phyloP scores from a whole-genome alignment of 2,113 vertebrate genomes.

The Piaya cayana region DNA sequence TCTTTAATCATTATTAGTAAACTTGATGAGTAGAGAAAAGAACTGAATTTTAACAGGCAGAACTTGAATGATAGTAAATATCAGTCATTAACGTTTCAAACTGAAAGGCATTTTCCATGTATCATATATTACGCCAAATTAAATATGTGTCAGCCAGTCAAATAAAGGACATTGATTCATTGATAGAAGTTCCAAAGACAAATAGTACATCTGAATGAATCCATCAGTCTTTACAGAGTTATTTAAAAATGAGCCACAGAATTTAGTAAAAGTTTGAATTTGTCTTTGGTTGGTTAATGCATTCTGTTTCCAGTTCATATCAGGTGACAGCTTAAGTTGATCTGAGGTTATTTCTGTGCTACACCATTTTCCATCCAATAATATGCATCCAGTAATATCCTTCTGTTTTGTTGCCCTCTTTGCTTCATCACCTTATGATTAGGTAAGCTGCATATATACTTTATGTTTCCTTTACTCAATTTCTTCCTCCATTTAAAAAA shows the following conservation, averaged over 20 bases:
- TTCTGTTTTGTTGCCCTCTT: neutral
- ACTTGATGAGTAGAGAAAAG: slow-evolving; percentile 45
- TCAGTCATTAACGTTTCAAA: slow-evolving; percentile 40
- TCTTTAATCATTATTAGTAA: slow-evolving; percentile 65
- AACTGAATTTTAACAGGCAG: neutral
- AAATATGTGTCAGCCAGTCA: slow-evolving; percentile 27
- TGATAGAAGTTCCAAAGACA: slow-evolving; percentile 40
- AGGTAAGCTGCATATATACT: neutral
- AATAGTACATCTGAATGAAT: slow-evolving; percentile 30
- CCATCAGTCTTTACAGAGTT: slow-evolving; percentile 23
- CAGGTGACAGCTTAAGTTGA: neutral
- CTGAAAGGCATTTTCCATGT: slow-evolving; percentile 40
- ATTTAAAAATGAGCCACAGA: slow-evolving; percentile 2
- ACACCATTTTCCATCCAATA: neutral
- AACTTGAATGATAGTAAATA: slow-evolving; percentile 28
- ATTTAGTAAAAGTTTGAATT: neutral
- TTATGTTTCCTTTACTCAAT: neutral
- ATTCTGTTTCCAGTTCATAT: neutral
- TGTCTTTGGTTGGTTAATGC: neutral
- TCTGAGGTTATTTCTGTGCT: neutral
- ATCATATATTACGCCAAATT: slow-evolving; percentile 54
- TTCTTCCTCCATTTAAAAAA: neutral
- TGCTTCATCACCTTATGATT: neutral
- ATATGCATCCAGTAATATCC: neutral
- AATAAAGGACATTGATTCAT: slow-evolving; percentile 56